Percentiles rank a stretch among this genome's conserved stretches.
Conservation (phyloP, 2,113 vertebrate species). For the Ursus arctos region DNA sequence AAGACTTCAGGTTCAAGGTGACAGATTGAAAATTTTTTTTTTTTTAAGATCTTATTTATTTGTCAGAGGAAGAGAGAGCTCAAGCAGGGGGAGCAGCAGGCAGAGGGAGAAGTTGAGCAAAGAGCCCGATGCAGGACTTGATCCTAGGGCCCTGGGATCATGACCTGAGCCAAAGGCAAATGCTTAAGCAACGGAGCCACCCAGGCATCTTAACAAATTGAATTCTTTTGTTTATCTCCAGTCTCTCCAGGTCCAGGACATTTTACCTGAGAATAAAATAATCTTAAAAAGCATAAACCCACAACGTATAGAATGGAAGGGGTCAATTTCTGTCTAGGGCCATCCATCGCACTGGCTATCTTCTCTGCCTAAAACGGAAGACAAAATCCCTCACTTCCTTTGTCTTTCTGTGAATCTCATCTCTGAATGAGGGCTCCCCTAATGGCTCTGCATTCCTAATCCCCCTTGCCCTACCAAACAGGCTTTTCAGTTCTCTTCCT, state of each 20-base stretch:
- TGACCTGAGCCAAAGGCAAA: too few species aligned
- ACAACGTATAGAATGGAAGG: background rate
- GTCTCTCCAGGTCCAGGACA: background rate
- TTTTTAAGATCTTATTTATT: too few species aligned
- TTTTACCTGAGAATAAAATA: background rate
- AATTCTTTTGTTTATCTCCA: background rate
- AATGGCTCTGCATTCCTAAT: background rate
- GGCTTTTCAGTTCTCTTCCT: background rate
- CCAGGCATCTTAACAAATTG: background rate
- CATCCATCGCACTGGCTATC: background rate
- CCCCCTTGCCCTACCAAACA: background rate
- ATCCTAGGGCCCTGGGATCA: too few species aligned
- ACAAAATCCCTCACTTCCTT: background rate
- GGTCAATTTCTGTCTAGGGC: background rate
- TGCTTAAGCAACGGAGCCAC: too few species aligned
- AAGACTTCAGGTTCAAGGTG: background rate
- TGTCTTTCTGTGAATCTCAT: background rate
- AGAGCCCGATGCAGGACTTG: too few species aligned
- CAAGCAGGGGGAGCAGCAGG: too few species aligned
- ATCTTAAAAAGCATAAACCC: background rate
- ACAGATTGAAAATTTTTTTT: background rate
- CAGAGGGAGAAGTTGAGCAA: too few species aligned
- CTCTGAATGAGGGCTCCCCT: background rate
- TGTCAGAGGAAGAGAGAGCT: too few species aligned
- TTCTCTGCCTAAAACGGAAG: background rate